These are phyloP conservation scores for Nemapogon koenigi DNA, from an alignment of 2,888 invertebrate species.

Conservation along the genomic window DNA sequence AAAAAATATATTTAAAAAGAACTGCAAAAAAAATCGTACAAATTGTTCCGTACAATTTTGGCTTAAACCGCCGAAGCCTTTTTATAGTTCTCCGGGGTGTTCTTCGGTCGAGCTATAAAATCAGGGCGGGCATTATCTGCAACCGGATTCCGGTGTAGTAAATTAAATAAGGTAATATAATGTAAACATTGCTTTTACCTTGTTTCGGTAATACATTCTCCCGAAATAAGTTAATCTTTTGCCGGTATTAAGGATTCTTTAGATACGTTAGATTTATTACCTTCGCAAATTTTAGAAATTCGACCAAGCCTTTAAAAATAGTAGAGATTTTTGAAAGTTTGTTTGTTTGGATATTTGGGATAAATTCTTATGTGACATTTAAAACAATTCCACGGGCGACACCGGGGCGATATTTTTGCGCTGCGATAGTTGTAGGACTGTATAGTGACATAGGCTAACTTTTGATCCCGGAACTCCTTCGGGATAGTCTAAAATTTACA, in stretches of 20 bases:
- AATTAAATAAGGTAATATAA: slow-evolving; percentile 9
- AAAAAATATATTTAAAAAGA: too few species aligned
- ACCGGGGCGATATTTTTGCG: too few species aligned
- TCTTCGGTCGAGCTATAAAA: slow-evolving; percentile 7
- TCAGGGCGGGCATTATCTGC: slow-evolving; percentile 7
- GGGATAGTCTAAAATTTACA: too few species aligned
- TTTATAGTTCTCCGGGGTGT: slow-evolving; percentile 9
- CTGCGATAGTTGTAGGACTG: too few species aligned
- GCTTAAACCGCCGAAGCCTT: slow-evolving; percentile 4
- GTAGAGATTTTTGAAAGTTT: neutral
- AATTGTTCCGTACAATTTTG: slow-evolving; percentile 4
- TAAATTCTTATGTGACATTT: neutral
- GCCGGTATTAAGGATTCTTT: neutral
- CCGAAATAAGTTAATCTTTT: neutral
- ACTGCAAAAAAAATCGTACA: slow-evolving; percentile 5
- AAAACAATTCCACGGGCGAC: too few species aligned
- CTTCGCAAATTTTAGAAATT: neutral
- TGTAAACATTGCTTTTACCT: too few species aligned
- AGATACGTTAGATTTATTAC: neutral
- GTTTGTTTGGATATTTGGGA: neutral
- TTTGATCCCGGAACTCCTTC: too few species aligned
- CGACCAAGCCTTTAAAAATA: too few species aligned
- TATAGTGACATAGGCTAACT: too few species aligned
- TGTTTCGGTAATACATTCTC: too few species aligned
- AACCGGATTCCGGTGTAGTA: slow-evolving; percentile 8